Base-by-base conservation (phyloP, 2,888 invertebrate genomes). In the Pseudanteris insignis region DNA sequence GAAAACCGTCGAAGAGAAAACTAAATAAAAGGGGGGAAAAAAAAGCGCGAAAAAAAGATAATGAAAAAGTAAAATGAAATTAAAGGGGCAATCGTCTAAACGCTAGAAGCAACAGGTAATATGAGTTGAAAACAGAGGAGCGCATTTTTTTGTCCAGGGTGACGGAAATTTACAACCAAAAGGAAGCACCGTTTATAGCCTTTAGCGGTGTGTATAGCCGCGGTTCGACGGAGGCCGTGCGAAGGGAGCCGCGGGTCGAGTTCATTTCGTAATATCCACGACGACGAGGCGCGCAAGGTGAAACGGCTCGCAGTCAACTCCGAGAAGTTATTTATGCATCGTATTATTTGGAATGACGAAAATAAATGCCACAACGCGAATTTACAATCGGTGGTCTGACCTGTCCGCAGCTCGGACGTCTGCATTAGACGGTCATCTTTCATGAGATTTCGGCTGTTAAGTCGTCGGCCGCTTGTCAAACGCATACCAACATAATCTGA, bases 331-430 rank as follows among this genome's bases (percentile, higher is more conserved):
- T 78, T 78, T 78, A 77, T 71, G 76, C 65, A 70, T 69, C 72
- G 69, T 73, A 73, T 74, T 73, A 74, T 76, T 69, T 74, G 67
- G 60, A 72, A 72, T 78, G 75, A 78, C 75, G 76, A 69, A 66
- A 70, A 71, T 78, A 78, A 78, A 78, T 58, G 77, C 74, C 78
- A 67, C 41, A 47, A 37, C 47, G 43, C 57, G 62, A 66, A 76
- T 78, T 78, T 78, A 78, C 69, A 66, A 62, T 62, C 70, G 60
- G 65, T 61, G 67, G 67, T 63, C 61, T 46, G 62, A 54, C 65
- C 70, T 64, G 70, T 68, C 68, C 64, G 53, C 63, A 60, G 62
- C 58, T 61, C 59, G 64, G 53, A 61, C 54, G 58, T 64, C 64
- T 64, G 64, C 61, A 64, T 64, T 61, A 64, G 60, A 61, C 34